A percentile compares a stretch with the other conserved stretches of the same genome.
Conservation (phyloP, 2,797 vertebrate species). For the Orientallactaga sibirica region DNA sequence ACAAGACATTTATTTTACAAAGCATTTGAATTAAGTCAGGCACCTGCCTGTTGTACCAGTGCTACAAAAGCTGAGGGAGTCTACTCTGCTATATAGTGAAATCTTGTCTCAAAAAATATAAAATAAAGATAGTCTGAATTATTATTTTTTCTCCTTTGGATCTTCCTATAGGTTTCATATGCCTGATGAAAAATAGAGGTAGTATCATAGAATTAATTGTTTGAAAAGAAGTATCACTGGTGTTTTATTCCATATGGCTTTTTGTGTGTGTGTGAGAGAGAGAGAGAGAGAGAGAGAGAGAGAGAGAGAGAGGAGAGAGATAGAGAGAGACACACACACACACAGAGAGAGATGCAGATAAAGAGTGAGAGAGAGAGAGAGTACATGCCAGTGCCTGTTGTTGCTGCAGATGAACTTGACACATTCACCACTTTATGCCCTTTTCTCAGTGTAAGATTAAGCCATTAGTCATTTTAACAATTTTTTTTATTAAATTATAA, state of each 20-base stretch:
- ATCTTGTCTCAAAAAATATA: neutral
- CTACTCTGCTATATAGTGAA: rapidly evolving
- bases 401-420: too few species aligned
- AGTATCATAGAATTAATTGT: neutral
- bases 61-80: neutral
- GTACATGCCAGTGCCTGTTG: too few species aligned
- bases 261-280: too few species aligned
- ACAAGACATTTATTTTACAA: neutral
- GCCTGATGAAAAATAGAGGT: neutral
- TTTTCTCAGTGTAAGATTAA: neutral
- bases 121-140: too few species aligned
- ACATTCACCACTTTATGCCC: neutral
- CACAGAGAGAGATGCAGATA: too few species aligned
- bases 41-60: neutral
- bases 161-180: neutral
- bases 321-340: too few species aligned
- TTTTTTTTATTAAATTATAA: neutral
- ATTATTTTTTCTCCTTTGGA: neutral
- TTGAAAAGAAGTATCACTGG: neutral
- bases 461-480: neutral
- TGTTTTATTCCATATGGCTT: neutral
- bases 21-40: neutral
- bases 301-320: too few species aligned
- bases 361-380: neutral
- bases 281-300: too few species aligned